phyloP scores from a whole-genome alignment of 2,797 vertebrate genomes.

The Botia almorhae region DNA sequence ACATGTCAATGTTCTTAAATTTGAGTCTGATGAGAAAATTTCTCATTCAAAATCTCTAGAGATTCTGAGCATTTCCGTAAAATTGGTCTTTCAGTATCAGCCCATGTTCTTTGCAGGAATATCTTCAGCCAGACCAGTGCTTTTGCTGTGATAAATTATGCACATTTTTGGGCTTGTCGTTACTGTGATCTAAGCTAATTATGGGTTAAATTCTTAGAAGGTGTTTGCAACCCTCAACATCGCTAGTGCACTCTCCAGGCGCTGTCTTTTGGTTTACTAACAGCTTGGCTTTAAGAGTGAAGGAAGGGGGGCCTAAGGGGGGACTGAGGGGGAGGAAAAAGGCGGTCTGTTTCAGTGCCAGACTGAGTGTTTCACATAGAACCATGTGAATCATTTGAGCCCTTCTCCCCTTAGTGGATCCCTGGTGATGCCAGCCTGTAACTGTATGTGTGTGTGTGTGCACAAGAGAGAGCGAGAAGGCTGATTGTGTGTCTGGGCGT shows the following conservation, averaged over 20 bases:
- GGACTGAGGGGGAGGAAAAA: slow-evolving; percentile 33
- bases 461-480: slow-evolving; percentile 42
- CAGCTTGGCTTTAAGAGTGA: slow-evolving; percentile 51
- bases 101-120: not conserved
- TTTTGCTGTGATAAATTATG: not conserved
- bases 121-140: no score
- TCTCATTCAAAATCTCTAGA: slow-evolving; percentile 17
- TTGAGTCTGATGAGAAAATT: slow-evolving; percentile 13
- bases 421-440: slow-evolving; percentile 81
- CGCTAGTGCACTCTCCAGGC: slow-evolving; percentile 48
- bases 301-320: slow-evolving; percentile 41
- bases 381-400: slow-evolving; percentile 20
- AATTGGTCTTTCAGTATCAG: slow-evolving; percentile 1
- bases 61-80: not conserved
- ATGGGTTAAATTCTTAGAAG: slow-evolving; percentile 51
- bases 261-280: slow-evolving; percentile 53
- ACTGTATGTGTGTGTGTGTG: slow-evolving; percentile 46
- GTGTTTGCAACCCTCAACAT: slow-evolving; percentile 42
- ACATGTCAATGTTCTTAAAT: slow-evolving; percentile 12
- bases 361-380: slow-evolving; percentile 23
- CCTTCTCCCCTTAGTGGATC: slow-evolving; percentile 75
- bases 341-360: slow-evolving; percentile 47
- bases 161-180: not conserved
- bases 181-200: slow-evolving; percentile 21
- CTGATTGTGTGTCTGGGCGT: slow-evolving; percentile 54